These are phyloP conservation scores for Ctenoplectra terminalis DNA, from an alignment of 1,140 invertebrate genomes.

Conservation along the genomic window DNA sequence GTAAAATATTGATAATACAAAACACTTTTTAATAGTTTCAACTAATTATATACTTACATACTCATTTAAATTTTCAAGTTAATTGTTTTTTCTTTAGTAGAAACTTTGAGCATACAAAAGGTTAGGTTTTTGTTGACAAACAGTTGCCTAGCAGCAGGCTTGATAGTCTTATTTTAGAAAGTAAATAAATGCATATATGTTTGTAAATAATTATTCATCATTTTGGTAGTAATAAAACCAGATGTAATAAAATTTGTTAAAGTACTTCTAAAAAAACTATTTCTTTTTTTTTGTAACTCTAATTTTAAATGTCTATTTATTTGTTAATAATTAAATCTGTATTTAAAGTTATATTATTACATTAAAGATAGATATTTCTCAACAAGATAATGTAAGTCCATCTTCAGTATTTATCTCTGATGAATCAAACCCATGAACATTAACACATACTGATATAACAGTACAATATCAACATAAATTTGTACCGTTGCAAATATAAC, in stretches of 20 bases:
- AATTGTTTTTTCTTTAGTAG: not conserved
- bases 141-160: slow-evolving; percentile 29
- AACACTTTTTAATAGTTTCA: not conserved
- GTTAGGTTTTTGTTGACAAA: slow-evolving; percentile 20
- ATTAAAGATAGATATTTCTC: not conserved
- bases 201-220: no score
- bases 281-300: no score
- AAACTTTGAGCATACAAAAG: not conserved
- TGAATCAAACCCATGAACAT: slow-evolving; percentile 62
- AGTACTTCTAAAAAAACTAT: no score
- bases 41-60: slow-evolving; percentile 13
- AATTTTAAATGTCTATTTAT: no score
- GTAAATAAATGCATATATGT: no score
- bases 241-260: no score
- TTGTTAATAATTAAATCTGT: not conserved
- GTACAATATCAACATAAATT: slow-evolving; percentile 86
- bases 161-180: no score
- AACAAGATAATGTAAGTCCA: not conserved
- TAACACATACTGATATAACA: slow-evolving; percentile 87
- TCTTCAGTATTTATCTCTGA: not conserved
- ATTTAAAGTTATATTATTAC: slow-evolving; percentile 1
- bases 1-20: not conserved
- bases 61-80: not conserved
- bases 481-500: slow-evolving; percentile 86
- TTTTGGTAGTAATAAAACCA: not conserved